Conservation (phyloP, 1,140 invertebrate species). For the Diorhabda elongata region DNA sequence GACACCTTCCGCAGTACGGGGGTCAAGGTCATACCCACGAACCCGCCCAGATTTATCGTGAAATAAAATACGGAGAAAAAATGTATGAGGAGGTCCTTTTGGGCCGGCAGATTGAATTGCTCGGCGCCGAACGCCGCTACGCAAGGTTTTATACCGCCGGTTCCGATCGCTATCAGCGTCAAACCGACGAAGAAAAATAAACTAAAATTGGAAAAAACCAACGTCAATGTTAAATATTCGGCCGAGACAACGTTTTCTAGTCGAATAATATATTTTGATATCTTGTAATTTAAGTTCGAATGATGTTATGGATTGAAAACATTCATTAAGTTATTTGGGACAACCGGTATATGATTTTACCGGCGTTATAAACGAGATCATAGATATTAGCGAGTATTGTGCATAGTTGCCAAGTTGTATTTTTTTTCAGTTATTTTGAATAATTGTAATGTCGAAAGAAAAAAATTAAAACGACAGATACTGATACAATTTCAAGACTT, state of each 20-base stretch:
- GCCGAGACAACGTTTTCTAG: neutral
- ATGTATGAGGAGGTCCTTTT: slow-evolving; percentile 58
- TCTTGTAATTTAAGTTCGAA: neutral
- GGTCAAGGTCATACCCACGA: slow-evolving; percentile 69
- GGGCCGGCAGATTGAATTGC: slow-evolving; percentile 64
- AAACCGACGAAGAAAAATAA: slow-evolving; percentile 69
- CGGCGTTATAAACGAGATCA: too few species aligned
- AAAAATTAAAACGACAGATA: too few species aligned
- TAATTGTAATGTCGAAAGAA: too few species aligned
- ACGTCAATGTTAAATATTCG: neutral
- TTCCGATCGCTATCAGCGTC: slow-evolving; percentile 81
- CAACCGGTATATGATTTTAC: neutral
- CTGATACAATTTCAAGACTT: too few species aligned
- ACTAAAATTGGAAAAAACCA: slow-evolving; percentile 50
- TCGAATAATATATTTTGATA: neutral
- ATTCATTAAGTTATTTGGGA: neutral
- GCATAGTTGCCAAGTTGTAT: too few species aligned
- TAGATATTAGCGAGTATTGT: too few species aligned
- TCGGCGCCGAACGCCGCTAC: slow-evolving; percentile 74
- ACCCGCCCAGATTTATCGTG: slow-evolving; percentile 73
- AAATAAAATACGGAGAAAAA: slow-evolving; percentile 78
- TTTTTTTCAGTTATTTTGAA: too few species aligned
- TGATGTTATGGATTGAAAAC: neutral
- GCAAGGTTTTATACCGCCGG: slow-evolving; percentile 81
- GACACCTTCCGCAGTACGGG: slow-evolving; percentile 66